phyloP scores from a whole-genome alignment of 1,140 invertebrate genomes.

The Drosophila navojoa region DNA sequence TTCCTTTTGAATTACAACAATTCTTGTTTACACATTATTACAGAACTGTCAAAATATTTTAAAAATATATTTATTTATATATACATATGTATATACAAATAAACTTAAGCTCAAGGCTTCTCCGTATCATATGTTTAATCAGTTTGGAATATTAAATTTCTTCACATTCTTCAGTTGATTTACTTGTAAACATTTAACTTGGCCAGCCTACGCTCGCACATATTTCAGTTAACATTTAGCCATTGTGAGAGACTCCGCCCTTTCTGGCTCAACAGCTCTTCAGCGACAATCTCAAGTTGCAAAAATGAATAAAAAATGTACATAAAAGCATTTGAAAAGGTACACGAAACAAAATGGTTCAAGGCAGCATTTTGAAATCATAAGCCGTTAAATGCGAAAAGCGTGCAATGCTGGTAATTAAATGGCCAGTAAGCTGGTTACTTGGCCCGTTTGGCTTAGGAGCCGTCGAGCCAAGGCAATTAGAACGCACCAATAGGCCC shows the following conservation, averaged over 20 bases:
- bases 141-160: too few relatives aligned
- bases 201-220: background rate
- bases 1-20: too few relatives aligned
- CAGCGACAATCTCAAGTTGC: background rate
- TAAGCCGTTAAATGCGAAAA: slow-evolving; percentile 38
- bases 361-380: slow-evolving; percentile 59
- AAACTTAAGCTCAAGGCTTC: too few relatives aligned
- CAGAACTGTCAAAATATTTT: too few relatives aligned
- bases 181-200: background rate
- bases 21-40: too few relatives aligned
- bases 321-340: slow-evolving; percentile 24
- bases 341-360: slow-evolving; percentile 58
- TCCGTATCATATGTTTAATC: too few relatives aligned
- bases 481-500: slow-evolving; percentile 65
- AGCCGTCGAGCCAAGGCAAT: slow-evolving; percentile 58
- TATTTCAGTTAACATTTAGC: slow-evolving; percentile 11
- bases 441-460: slow-evolving; percentile 31
- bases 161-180: too few relatives aligned
- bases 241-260: slow-evolving; percentile 12
- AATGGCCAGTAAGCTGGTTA: slow-evolving; percentile 34
- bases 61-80: too few relatives aligned
- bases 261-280: slow-evolving; percentile 22
- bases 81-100: too few relatives aligned
- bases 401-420: slow-evolving; percentile 43
- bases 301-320: slow-evolving; percentile 2